A percentile compares a stretch with the other conserved stretches of the same genome.
These are phyloP conservation scores for Caradrina kadenii DNA, from an alignment of 2,888 invertebrate genomes.

Conservation along the genomic window DNA sequence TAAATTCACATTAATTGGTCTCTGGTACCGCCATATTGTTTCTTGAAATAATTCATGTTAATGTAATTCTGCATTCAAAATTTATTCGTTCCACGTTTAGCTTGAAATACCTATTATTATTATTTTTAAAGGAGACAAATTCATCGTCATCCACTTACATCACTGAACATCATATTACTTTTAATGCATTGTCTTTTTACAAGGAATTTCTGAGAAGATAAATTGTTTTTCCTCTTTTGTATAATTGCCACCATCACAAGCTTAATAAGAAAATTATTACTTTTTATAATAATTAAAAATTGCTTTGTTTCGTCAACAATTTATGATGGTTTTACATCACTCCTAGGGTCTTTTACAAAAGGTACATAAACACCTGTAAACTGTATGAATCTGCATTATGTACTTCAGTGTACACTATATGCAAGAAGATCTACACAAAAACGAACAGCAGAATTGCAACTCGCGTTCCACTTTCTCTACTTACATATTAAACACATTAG, in stretches of 20 bases:
- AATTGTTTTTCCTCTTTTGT: conserved; percentile 25
- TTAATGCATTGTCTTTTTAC: conserved; percentile 5
- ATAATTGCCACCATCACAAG: neutral
- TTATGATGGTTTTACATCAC: too few relatives aligned
- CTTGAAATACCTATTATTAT: conserved; percentile 30
- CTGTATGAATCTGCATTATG: neutral
- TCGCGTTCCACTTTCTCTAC: conserved; percentile 53
- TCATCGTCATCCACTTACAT: conserved; percentile 33
- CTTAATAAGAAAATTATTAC: neutral
- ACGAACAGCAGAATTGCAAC: conserved; percentile 15
- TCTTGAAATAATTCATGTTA: conserved; percentile 54
- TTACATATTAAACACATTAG: conserved; percentile 51
- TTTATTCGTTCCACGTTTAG: conserved; percentile 43
- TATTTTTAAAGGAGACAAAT: conserved; percentile 25
- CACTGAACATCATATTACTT: conserved; percentile 17
- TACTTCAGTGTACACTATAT: neutral
- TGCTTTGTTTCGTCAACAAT: too few relatives aligned
- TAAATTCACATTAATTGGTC: conserved; percentile 49
- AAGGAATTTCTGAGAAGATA: conserved; percentile 30
- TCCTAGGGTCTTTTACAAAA: too few relatives aligned
- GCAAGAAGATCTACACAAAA: conserved; percentile 11
- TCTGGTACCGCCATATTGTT: conserved; percentile 43
- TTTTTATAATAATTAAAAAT: neutral
- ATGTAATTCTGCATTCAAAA: conserved; percentile 47
- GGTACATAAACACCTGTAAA: neutral